Conservation (phyloP, 2,113 vertebrate species). For the Odontophorus gujanensis region DNA sequence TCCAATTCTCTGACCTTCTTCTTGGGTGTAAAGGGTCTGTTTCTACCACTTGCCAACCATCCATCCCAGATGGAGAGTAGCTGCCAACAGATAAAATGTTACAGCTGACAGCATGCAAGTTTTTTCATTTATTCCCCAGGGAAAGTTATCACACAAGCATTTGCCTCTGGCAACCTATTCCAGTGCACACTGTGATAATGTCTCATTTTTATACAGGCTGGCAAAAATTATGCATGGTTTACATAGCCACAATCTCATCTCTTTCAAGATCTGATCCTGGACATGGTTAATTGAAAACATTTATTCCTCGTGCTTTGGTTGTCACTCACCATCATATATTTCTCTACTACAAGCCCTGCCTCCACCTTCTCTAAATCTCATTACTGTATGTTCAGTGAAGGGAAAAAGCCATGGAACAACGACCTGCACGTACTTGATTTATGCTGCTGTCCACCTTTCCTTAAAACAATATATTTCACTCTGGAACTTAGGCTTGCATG, state of each 20-base stretch:
- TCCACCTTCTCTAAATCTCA: conserved; percentile 16
- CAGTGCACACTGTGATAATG: conserved; percentile 2
- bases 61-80: not conserved
- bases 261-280: not conserved
- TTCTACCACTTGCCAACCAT: not conserved
- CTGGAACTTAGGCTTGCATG: not conserved
- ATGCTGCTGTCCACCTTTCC: conserved; percentile 20
- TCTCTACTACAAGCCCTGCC: not conserved
- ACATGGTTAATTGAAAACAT: not conserved
- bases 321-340: not conserved
- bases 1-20: not conserved
- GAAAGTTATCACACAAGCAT: conserved; percentile 15
- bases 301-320: not conserved
- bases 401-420: not conserved
- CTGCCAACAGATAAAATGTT: not conserved
- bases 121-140: not conserved
- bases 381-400: not conserved
- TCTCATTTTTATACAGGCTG: conserved; percentile 10
- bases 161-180: conserved; percentile 31
- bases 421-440: not conserved
- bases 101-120: not conserved
- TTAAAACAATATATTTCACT: conserved; percentile 35
- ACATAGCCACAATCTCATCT: not conserved
- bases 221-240: conserved; percentile 2
- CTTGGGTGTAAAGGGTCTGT: not conserved